phyloP scores from a whole-genome alignment of 1,140 invertebrate genomes.

The Neodiprion fabricii region DNA sequence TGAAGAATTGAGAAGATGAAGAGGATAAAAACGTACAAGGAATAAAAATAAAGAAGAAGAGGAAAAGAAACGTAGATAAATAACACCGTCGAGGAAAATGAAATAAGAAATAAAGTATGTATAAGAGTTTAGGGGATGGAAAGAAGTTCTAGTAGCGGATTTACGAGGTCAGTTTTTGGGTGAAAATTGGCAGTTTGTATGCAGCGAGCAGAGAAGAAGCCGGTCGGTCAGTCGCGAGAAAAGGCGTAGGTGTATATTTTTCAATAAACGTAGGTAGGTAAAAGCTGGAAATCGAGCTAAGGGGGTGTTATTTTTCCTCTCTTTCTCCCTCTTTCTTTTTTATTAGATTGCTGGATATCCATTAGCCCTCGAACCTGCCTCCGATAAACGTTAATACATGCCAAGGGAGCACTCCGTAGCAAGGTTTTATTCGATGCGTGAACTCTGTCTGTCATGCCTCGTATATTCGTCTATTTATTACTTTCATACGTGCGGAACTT shows the following conservation, averaged over 20 bases:
- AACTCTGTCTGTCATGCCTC: background rate
- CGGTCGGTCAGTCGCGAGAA: conserved; percentile 42
- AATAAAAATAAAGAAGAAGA: too few relatives aligned
- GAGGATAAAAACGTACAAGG: too few relatives aligned
- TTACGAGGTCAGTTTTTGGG: background rate
- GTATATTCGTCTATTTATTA: background rate
- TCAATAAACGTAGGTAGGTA: conserved; percentile 47
- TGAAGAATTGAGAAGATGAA: too few relatives aligned
- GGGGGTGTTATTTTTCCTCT: background rate
- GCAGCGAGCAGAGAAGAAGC: conserved; percentile 42
- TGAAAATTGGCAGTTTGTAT: conserved; percentile 56
- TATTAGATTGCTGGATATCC: conserved; percentile 57
- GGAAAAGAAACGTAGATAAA: too few relatives aligned
- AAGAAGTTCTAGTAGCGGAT: conserved; percentile 1
- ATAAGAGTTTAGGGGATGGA: too few relatives aligned
- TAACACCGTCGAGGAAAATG: too few relatives aligned
- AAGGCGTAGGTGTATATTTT: conserved; percentile 51
- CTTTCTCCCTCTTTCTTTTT: conserved; percentile 52
- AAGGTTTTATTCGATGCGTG: background rate
- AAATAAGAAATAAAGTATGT: too few relatives aligned
- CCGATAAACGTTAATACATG: conserved; percentile 55
- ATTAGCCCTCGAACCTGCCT: conserved; percentile 52
- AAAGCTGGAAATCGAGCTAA: conserved; percentile 26
- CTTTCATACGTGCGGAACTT: too few relatives aligned
- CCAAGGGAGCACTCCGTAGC: conserved; percentile 19